Base-by-base conservation (phyloP, 1,140 invertebrate genomes). In the Megalonaias nervosa region DNA sequence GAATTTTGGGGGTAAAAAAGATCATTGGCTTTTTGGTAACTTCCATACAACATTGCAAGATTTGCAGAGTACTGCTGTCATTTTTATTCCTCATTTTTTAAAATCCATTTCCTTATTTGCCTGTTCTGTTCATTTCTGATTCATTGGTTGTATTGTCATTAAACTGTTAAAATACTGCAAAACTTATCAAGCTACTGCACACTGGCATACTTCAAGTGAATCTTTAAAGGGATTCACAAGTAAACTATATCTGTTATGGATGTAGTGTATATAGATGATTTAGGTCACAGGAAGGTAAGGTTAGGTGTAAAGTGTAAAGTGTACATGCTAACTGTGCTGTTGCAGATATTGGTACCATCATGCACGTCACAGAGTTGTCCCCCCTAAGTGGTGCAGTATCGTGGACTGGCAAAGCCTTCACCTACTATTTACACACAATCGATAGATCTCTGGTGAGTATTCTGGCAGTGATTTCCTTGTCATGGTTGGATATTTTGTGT, bases 361-460 rank as follows among this genome's bases (percentile, higher is more conserved):
- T 99, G 96, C 96, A 98, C 89, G 97, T 99, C 14, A 96, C 95
- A 66, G 97, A 98, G 92, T 95, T 99, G 94, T 95, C 96, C 77
- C 97, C 98, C 13, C 91, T 98, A 69, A 95, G 95, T 87, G 97
- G 97, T 81, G 98, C 97, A 11, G 98, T 99, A 59, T 99, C 97
- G 12, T 99, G 98, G 98, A 99, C 98, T 77, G 96, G 96, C 72
- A 98, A 98, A 91, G 97, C 97, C 66, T 97, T 99, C 81, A 97
- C 97, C 69, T 99, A 99, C 93, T 99, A 97, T 93, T 93, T 99
- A 81, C 98, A 99, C 92, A 95, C 96, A 85, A 99, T 99, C 87
- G 98, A 99, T 83, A 81, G 90, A 80, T 87, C 87, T 61, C 79
- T 89, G 88, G 88, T 91, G 80, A 89, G 86, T 87, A 82, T 74